Evolutionary conservation across 2,888 invertebrate species (phyloP).

Genomic region (Eurois occulta): DNA sequence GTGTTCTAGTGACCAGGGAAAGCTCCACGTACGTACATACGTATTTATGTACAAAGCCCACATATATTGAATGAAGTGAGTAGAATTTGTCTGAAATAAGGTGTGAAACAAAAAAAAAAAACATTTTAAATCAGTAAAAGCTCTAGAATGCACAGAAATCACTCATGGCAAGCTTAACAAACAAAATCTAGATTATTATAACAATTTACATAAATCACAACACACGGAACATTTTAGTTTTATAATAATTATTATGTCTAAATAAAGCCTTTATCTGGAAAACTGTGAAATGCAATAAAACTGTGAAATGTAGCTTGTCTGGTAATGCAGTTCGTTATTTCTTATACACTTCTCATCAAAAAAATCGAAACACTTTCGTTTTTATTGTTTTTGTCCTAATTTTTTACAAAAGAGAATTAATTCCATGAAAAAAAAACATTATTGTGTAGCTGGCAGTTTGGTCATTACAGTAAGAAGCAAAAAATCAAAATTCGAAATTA

Average conservation of each 20-base stretch:
- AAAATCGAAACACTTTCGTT: no score
- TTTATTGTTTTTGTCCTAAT: no score
- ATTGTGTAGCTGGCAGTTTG: no score
- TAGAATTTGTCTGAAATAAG: constrained; percentile 48
- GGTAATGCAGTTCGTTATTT: neutral
- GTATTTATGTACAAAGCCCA: constrained; percentile 24
- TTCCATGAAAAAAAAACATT: no score
- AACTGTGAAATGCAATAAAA: neutral
- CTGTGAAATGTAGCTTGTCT: neutral
- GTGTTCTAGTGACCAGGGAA: neutral
- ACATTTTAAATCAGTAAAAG: constrained; percentile 54
- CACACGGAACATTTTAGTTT: constrained; percentile 12
- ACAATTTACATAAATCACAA: constrained; percentile 25
- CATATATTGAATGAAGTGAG: neutral
- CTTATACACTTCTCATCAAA: no score
- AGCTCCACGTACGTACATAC: no score
- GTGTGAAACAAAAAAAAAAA: constrained; percentile 55
- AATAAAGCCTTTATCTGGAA: neutral
- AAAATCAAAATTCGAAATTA: no score
- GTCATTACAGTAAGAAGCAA: no score
- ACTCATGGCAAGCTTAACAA: constrained; percentile 61
- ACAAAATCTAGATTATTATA: constrained; percentile 39
- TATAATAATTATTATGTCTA: neutral
- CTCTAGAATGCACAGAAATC: constrained; percentile 56
- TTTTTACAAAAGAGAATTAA: no score